A percentile compares a stretch with the other conserved stretches of the same genome.
Evolutionary conservation across 2,113 vertebrate species (phyloP).

Genomic region (Stictonetta naevosa): DNA sequence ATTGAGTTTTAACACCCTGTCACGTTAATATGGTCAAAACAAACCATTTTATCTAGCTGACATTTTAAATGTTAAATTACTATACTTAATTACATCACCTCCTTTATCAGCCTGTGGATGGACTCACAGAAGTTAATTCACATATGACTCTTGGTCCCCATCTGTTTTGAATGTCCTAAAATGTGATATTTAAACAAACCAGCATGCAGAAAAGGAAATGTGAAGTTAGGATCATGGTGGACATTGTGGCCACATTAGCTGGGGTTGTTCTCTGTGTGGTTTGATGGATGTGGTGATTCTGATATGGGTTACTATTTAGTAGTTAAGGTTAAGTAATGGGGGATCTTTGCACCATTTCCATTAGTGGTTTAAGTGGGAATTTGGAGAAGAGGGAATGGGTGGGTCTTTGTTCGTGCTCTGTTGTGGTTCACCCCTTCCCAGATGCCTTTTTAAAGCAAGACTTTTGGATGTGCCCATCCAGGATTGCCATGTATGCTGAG

Average conservation of each 20-base stretch:
- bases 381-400: background rate
- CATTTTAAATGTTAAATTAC: background rate
- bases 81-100: background rate
- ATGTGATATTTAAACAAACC: background rate
- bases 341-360: background rate
- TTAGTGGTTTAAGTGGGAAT: constrained; percentile 38
- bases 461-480: background rate
- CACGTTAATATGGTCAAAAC: background rate
- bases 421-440: background rate
- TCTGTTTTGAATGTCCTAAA: background rate
- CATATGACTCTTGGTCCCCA: background rate
- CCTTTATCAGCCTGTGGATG: background rate
- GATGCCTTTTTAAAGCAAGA: constrained; percentile 1
- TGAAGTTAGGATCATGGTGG: background rate
- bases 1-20: background rate
- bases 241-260: background rate
- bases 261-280: background rate
- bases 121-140: background rate
- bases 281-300: constrained; percentile 50
- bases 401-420: background rate
- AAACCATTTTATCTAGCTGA: background rate
- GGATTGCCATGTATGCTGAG: background rate
- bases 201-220: background rate
- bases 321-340: background rate
- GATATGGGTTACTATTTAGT: constrained; percentile 18